Conservation (phyloP, 2,113 vertebrate genomes). For the Eclectus roratus region DNA sequence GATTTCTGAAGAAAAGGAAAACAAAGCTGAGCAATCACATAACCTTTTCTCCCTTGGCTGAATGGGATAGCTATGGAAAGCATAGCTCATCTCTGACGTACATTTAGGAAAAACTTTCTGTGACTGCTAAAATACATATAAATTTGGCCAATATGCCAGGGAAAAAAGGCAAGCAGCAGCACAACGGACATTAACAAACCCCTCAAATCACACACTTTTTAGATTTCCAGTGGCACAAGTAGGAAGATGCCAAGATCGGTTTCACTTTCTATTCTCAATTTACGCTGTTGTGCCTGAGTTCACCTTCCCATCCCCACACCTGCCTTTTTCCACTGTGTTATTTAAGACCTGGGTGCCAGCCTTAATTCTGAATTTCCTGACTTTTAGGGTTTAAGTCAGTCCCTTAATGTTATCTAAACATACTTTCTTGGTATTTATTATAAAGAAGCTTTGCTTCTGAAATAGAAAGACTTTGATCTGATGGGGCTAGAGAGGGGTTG, state of each 20-base stretch:
- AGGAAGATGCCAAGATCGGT: not conserved
- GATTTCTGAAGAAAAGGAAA: not conserved
- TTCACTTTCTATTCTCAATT: not conserved
- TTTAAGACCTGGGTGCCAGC: slow-evolving; percentile 49
- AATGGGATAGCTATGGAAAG: not conserved
- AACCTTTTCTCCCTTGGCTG: not conserved
- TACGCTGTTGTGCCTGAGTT: not conserved
- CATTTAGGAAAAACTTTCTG: not conserved
- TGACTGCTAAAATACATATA: not conserved
- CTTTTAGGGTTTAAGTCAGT: slow-evolving; percentile 48
- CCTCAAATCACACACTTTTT: not conserved
- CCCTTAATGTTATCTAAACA: slow-evolving; percentile 58
- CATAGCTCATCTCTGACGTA: not conserved
- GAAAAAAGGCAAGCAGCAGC: not conserved
- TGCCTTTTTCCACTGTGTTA: not conserved
- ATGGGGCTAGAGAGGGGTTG: not conserved
- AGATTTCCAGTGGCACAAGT: not conserved
- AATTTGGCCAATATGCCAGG: not conserved
- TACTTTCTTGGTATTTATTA: slow-evolving; percentile 58
- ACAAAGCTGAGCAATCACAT: not conserved
- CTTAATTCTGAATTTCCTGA: slow-evolving; percentile 63
- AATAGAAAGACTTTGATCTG: slow-evolving; percentile 62
- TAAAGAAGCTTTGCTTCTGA: slow-evolving; percentile 64
- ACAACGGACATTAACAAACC: not conserved
- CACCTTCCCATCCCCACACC: not conserved